A percentile compares a stretch with the other conserved stretches of the same genome.
Evolutionary conservation across 2,113 vertebrate genomes (phyloP).

Genomic region (Spheniscus mendiculus): DNA sequence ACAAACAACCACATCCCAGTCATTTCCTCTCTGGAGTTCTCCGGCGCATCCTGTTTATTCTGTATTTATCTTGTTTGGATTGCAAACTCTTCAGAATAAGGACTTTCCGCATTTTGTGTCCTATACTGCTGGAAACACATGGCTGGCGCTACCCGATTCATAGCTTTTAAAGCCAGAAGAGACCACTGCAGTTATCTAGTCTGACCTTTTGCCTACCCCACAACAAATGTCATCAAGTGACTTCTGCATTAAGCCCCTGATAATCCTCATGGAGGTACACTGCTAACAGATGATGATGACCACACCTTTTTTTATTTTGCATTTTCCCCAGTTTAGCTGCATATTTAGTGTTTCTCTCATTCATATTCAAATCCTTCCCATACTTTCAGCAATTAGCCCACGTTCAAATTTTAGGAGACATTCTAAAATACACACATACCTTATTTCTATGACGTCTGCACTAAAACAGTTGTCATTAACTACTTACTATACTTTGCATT

Average conservation of each 20-base stretch:
- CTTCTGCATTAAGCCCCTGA: not conserved
- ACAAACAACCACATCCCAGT: constrained; percentile 9
- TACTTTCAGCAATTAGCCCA: not conserved
- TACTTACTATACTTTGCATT: not conserved
- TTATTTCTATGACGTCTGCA: not conserved
- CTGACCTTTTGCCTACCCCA: not conserved
- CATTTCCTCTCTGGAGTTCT: constrained; percentile 33
- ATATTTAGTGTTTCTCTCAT: not conserved
- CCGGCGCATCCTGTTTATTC: constrained; percentile 28
- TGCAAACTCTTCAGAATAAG: constrained; percentile 17
- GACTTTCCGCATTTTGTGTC: not conserved
- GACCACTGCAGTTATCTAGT: not conserved
- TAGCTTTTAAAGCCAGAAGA: not conserved
- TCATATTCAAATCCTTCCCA: not conserved
- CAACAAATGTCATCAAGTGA: not conserved
- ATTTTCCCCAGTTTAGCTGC: not conserved
- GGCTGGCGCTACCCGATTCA: not conserved
- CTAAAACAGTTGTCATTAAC: not conserved
- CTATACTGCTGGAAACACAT: not conserved
- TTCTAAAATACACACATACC: not conserved
- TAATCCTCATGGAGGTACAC: accelerated
- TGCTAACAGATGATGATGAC: not conserved
- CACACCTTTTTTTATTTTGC: not conserved
- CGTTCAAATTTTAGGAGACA: not conserved
- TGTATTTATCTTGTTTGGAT: constrained; percentile 17